A percentile compares a stretch with the other conserved stretches of the same genome.
phyloP scores from a whole-genome alignment of 2,797 vertebrate genomes.

The Melanotaenia trifasciata region DNA sequence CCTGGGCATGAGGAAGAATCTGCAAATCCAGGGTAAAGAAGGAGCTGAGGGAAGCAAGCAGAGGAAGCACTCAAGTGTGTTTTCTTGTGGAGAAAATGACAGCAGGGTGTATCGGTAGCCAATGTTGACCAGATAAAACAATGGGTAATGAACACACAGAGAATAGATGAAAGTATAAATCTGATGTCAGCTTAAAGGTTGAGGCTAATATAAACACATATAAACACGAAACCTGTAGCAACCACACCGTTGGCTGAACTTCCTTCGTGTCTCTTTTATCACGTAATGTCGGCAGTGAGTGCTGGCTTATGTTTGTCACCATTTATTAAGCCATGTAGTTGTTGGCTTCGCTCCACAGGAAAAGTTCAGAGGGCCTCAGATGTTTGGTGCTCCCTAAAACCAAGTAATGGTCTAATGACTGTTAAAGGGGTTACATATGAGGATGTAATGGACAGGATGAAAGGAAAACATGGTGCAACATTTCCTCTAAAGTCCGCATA shows the following conservation, averaged over 20 bases:
- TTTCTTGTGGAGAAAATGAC: conserved; percentile 59
- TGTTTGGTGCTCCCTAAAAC: conserved; percentile 55
- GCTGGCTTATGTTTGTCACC: conserved; percentile 68
- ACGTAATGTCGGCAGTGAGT: conserved; percentile 30
- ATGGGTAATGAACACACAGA: conserved; percentile 50
- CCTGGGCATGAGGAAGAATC: conserved; percentile 56
- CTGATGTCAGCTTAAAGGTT: conserved; percentile 27
- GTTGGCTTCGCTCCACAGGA: conserved; percentile 62
- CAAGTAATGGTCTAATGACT: conserved; percentile 57
- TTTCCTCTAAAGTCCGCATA: conserved; percentile 5
- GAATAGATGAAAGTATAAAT: conserved; percentile 46
- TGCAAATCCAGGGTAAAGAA: conserved; percentile 58
- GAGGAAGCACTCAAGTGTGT: conserved; percentile 56
- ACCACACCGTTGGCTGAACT: conserved; percentile 50
- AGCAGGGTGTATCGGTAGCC: conserved; percentile 45
- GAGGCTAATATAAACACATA: background rate
- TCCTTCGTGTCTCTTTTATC: conserved; percentile 31
- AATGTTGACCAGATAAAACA: conserved; percentile 58
- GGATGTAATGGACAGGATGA: conserved; percentile 58
- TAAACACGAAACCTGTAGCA: conserved; percentile 26
- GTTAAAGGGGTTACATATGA: conserved; percentile 22
- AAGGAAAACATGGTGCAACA: conserved; percentile 24
- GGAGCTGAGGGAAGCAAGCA: conserved; percentile 60
- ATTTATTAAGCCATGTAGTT: conserved; percentile 68
- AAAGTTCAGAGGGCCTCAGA: conserved; percentile 52